Percentiles rank a stretch among this genome's conserved stretches.
Conservation (phyloP, 2,888 invertebrate species). For the Schizaphis graminum region DNA sequence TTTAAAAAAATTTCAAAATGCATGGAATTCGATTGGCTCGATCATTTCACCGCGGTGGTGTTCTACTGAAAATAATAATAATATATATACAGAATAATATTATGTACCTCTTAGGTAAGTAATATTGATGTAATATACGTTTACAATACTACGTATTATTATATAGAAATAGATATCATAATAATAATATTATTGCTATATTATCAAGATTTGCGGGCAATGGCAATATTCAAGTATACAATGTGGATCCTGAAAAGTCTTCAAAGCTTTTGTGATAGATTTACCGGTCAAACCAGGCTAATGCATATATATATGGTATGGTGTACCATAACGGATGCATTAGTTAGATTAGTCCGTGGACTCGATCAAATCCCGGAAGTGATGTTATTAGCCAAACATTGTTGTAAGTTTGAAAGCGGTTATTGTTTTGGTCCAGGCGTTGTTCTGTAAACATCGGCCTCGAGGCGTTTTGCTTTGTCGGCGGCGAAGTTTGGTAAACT, state of each 20-base stretch:
- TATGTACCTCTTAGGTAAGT: not conserved
- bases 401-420: slow-evolving; percentile 38
- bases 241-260: not conserved
- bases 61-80: not conserved
- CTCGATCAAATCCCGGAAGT: not conserved
- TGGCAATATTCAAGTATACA: not conserved
- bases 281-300: not conserved
- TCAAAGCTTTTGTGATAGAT: slow-evolving; percentile 22
- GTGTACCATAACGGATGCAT: slow-evolving; percentile 28
- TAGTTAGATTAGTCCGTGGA: slow-evolving; percentile 54
- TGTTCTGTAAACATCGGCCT: slow-evolving; percentile 35
- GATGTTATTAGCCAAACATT: slow-evolving; percentile 62
- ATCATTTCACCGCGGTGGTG: not conserved
- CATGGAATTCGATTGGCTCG: not conserved
- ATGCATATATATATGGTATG: not conserved
- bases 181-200: not conserved
- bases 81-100: not conserved
- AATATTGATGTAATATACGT: not conserved
- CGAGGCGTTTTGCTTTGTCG: slow-evolving; percentile 58
- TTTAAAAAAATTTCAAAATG: not conserved
- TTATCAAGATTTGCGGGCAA: not conserved
- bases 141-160: not conserved
- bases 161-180: not conserved
- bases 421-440: slow-evolving; percentile 50
- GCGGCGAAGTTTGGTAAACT: slow-evolving; percentile 31